Conservation (phyloP, 1,140 invertebrate genomes). For the Apolygus lucorum region DNA sequence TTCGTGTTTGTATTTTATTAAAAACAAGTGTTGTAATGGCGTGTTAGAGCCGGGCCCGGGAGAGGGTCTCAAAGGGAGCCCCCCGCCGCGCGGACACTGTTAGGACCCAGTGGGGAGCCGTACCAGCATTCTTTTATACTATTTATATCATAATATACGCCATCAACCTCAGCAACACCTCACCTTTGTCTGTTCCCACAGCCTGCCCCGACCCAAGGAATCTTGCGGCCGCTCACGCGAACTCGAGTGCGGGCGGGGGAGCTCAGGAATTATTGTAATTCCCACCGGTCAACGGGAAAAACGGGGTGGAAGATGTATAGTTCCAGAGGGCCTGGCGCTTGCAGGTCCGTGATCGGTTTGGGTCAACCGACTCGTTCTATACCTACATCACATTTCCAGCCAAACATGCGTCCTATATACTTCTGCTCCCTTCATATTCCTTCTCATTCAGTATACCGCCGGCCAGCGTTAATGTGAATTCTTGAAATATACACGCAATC, state of each 20-base stretch:
- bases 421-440: too few relatives aligned
- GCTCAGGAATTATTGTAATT: too few relatives aligned
- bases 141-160: neutral
- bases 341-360: too few relatives aligned
- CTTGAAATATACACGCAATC: too few relatives aligned
- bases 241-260: neutral
- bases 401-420: too few relatives aligned
- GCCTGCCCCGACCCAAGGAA: neutral
- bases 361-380: too few relatives aligned
- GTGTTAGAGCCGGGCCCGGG: neutral
- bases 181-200: constrained; percentile 8
- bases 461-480: too few relatives aligned
- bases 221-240: neutral
- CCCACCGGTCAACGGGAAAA: too few relatives aligned
- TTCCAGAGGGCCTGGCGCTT: too few relatives aligned
- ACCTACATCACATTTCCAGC: too few relatives aligned
- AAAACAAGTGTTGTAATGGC: constrained; percentile 1
- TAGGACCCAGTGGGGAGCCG: neutral
- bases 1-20: constrained; percentile 2
- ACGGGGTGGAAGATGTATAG: too few relatives aligned
- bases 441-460: too few relatives aligned
- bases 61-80: neutral
- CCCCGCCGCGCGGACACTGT: neutral
- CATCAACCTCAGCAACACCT: constrained; percentile 5
- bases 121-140: constrained; percentile 1